Evolutionary conservation across 2,113 vertebrate species (phyloP), one percentile per base, ranked within the genome.

Genomic region (Ciconia maguari): DNA sequence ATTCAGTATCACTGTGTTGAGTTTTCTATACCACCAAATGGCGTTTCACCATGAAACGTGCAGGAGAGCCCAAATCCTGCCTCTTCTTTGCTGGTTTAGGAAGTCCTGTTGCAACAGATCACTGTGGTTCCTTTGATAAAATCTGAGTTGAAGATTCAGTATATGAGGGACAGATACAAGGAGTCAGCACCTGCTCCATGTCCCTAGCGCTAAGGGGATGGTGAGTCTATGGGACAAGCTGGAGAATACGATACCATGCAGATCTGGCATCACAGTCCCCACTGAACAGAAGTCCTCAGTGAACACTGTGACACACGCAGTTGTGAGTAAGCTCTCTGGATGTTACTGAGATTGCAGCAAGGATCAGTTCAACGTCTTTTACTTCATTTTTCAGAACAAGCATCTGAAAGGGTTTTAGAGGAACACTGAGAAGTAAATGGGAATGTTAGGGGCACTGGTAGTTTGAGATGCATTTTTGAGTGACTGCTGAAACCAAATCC

Each of bases 1-100:
- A 86, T 91, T 90, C 89, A 55, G 42, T 83, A 80, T 85, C 84
- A 85, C 91, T 95, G 78, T 84, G 62, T 85, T 93, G 94, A 91
- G 81, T 93, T 94, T 72, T 94, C 32, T 87, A 0, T 54, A 62
- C 83, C 94, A 88, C 79, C 62, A 93, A 85, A 88, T 38, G 75
- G 57, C 85, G 80, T 96, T 94, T 96, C 91, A 93, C 91, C 87
- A 74, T 49, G 49, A 90, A 25, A 70, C 44, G 66, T 80, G 84
- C 87, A 93, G 93, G 82, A 74, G 82, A 69, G 82, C 84, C 81
- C 81, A 78, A 80, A 88, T 64, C 70, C 70, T 87, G 87, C 81
- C 71, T 61, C 81, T 24, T 84, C 86, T 69, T 69, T 80, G 66
- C 74, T 95, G 87, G 58, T 87, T 85, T 83, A 86, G 68, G 68